Evolutionary conservation across 2,113 vertebrate genomes (phyloP), one percentile per base, ranked within the genome.

Genomic region (Boulengeromyrus knoepffleri): DNA sequence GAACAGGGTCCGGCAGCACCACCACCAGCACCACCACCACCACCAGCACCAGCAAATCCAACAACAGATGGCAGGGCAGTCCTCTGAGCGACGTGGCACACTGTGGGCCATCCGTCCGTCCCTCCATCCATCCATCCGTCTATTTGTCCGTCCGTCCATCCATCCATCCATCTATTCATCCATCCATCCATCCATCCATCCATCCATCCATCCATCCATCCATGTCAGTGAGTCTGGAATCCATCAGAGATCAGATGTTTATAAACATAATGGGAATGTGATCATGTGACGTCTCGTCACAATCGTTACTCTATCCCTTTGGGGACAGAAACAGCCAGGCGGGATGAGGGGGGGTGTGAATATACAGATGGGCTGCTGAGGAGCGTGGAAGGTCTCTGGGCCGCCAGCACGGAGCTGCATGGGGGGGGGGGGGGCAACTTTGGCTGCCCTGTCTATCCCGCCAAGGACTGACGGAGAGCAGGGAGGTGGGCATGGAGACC

Each of bases 401-500:
- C 24, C 7, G 8, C 21, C 56, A n/a, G 58, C 58, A n/a, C 24
- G 8, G 24, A 62, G 58, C 24, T 62, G 24, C 58, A 9, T n/a
- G 21, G 56, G 56, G 21, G 56, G 56, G n/a, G n/a, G n/a, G 66
- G 66, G 66, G 10, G n/a, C 19, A 15, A 31, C 13, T 3, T 13
- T 36, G 31, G 70, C 31, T 6, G 12, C 31, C 15, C 70, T 6
- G 31, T 39, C 70, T 39, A 17, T 77, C n/a, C 58, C 15, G 70
- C 36, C 21, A 17, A 39, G 31, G 70, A 31, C 70, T 77, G 70
- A 77, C 1, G 2, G 21, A 66, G 58, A 66, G 58, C 8, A 12
- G 24, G 95, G 96, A 96, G 94, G 96, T 95, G 93, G 95, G 74
- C 74, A 80, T 80, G 74, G 36, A 95, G 96, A 95, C 94, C 95